Conservation (phyloP, 2,888 invertebrate genomes). For the Chalcis sispes region DNA sequence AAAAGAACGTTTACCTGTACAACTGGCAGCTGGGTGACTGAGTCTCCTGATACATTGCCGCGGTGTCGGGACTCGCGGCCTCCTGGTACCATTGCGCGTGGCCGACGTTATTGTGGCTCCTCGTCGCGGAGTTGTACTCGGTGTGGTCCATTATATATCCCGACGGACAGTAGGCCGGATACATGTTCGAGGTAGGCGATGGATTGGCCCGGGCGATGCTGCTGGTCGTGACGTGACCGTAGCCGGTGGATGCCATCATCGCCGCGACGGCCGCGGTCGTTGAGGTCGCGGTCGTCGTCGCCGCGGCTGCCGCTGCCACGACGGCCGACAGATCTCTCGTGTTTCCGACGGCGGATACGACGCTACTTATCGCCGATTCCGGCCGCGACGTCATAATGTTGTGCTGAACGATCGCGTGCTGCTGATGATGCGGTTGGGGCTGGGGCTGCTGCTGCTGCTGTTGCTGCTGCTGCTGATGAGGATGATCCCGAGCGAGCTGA, state of each 20-base stretch:
- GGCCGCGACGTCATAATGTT: slow-evolving; percentile 65
- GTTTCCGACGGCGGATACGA: slow-evolving; percentile 57
- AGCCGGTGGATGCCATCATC: slow-evolving; percentile 72
- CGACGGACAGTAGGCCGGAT: slow-evolving; percentile 71
- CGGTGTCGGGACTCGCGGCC: slow-evolving; percentile 72
- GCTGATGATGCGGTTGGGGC: slow-evolving; percentile 60
- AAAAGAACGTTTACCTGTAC: slow-evolving; percentile 67
- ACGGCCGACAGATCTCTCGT: slow-evolving; percentile 62
- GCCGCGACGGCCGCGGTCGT: slow-evolving; percentile 70
- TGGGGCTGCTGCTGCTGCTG: slow-evolving; percentile 61
- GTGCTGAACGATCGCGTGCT: slow-evolving; percentile 65
- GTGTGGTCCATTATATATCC: slow-evolving; percentile 74
- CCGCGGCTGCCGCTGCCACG: slow-evolving; percentile 60
- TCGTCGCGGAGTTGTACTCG: slow-evolving; percentile 70
- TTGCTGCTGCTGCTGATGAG: slow-evolving; percentile 62
- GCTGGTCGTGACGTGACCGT: slow-evolving; percentile 67
- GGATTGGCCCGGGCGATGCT: slow-evolving; percentile 66
- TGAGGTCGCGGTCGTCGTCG: slow-evolving; percentile 67
- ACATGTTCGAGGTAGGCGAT: slow-evolving; percentile 70
- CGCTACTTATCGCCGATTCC: slow-evolving; percentile 57
- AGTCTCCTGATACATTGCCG: slow-evolving; percentile 73
- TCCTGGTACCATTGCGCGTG: slow-evolving; percentile 75
- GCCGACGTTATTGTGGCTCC: slow-evolving; percentile 67
- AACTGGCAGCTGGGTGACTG: slow-evolving; percentile 74
- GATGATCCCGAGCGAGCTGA: slow-evolving; percentile 46